These are phyloP conservation scores for Parnassius orleans DNA, from an alignment of 2,888 invertebrate genomes.

Conservation along the genomic window DNA sequence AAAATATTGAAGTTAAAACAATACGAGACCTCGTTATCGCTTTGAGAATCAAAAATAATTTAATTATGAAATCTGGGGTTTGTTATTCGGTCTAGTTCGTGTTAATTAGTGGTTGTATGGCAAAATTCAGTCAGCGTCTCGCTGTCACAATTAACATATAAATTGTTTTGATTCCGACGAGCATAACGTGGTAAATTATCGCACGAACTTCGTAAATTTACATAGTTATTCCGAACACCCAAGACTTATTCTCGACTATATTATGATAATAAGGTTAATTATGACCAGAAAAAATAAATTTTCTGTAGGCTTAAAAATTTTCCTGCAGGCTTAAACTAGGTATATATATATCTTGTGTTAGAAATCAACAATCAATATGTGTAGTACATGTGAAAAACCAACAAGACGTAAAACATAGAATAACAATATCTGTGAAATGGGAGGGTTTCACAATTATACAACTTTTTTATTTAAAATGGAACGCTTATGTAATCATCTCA, in stretches of 20 bases:
- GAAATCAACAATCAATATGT: no score
- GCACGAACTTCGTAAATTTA: conserved; percentile 19
- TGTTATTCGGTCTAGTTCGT: conserved; percentile 20
- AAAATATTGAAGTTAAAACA: no score
- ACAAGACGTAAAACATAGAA: no score
- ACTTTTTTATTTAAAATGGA: no score
- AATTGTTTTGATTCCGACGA: conserved; percentile 25
- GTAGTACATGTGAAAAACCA: no score
- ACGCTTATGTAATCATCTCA: no score
- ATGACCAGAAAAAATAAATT: background rate
- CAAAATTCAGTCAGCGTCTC: conserved; percentile 16
- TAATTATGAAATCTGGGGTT: conserved; percentile 16
- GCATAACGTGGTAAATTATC: conserved; percentile 14
- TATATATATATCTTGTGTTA: no score
- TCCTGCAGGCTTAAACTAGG: no score
- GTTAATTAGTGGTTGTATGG: conserved; percentile 23
- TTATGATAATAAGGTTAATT: conserved; percentile 7
- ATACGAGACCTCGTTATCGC: conserved; percentile 8
- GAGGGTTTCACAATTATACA: no score
- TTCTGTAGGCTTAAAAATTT: no score
- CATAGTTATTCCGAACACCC: conserved; percentile 20
- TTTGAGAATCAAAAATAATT: conserved; percentile 18
- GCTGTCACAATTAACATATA: conserved; percentile 26
- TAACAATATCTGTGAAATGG: no score
- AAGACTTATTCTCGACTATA: conserved; percentile 16